A percentile compares a stretch with the other conserved stretches of the same genome.
Evolutionary conservation across 2,113 vertebrate species (phyloP).

Genomic region (Xiphophorus hellerii): DNA sequence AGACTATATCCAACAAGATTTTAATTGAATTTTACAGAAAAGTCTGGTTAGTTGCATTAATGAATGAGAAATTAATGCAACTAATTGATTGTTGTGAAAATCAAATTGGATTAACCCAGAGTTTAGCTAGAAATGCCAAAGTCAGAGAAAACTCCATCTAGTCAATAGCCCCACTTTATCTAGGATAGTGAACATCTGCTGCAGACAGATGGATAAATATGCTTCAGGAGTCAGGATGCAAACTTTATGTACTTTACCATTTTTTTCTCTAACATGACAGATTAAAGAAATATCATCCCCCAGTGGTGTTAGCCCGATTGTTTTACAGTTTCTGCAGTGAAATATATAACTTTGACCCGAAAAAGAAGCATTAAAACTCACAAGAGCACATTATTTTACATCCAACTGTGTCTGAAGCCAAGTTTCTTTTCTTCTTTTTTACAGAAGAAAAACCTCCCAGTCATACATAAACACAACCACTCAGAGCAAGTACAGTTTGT

Average conservation of each 20-base stretch:
- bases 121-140: neutral
- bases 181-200: too few species aligned
- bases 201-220: too few species aligned
- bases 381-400: conserved; percentile 36
- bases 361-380: conserved; percentile 14
- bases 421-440: conserved; percentile 30
- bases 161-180: too few species aligned
- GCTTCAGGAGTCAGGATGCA: too few species aligned
- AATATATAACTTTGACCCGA: conserved; percentile 14
- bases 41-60: too few species aligned
- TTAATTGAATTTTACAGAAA: too few species aligned
- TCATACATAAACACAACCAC: conserved; percentile 44
- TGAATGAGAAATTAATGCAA: too few species aligned
- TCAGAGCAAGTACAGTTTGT: conserved; percentile 25
- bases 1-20: too few species aligned
- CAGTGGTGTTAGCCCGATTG: neutral
- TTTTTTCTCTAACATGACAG: neutral
- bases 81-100: neutral
- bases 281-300: neutral
- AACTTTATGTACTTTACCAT: too few species aligned
- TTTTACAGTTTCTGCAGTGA: neutral
- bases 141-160: too few species aligned
- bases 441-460: conserved; percentile 17
- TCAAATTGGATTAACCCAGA: neutral
- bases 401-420: conserved; percentile 31